A percentile compares a stretch with the other conserved stretches of the same genome.
Conservation (phyloP, 1,140 invertebrate species). For the Apocrypta bakeri region DNA sequence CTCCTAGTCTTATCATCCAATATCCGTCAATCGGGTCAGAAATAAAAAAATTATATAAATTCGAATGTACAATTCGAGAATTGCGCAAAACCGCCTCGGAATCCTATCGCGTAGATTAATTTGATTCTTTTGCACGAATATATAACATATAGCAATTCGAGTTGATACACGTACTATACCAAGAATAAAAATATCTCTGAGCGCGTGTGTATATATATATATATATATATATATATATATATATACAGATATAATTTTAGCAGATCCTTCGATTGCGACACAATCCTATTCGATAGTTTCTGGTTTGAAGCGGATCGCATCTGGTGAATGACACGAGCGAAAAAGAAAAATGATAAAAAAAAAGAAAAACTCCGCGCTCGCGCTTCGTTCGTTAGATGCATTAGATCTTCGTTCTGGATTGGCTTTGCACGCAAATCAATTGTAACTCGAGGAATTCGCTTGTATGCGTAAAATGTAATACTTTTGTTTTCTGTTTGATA, state of each 20-base stretch:
- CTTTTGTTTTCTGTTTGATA: too few species aligned
- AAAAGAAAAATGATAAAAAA: too few species aligned
- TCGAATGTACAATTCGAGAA: too few species aligned
- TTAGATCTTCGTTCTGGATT: too few species aligned
- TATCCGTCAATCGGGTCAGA: background rate
- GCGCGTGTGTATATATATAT: background rate
- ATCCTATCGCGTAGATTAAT: background rate
- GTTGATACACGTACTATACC: too few species aligned
- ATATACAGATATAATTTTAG: too few species aligned
- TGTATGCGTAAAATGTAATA: background rate
- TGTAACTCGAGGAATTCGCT: background rate
- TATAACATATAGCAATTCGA: conserved; percentile 8
- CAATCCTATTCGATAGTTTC: conserved; percentile 28
- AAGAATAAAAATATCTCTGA: conserved; percentile 18
- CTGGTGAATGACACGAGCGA: conserved; percentile 14
- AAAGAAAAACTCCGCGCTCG: background rate
- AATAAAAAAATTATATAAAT: too few species aligned
- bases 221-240: too few species aligned
- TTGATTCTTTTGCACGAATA: background rate
- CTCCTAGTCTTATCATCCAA: too few species aligned
- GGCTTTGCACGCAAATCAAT: background rate
- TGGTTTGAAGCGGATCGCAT: conserved; percentile 34
- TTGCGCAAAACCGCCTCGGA: background rate
- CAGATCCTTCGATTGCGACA: background rate
- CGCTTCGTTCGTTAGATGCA: too few species aligned